Conservation (phyloP, 2,888 invertebrate genomes). For the Apodemia duryi region DNA sequence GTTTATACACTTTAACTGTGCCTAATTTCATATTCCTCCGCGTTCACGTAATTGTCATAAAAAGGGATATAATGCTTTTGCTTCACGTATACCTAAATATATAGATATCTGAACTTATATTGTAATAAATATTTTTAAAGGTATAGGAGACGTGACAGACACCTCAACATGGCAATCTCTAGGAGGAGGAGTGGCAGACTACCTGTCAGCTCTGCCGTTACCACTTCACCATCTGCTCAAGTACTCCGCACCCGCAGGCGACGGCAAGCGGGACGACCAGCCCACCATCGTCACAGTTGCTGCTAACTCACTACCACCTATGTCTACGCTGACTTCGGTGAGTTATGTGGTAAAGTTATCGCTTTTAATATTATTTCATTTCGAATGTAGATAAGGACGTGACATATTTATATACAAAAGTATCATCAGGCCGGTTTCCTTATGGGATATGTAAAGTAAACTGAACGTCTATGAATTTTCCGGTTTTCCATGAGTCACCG, state of each 20-base stretch:
- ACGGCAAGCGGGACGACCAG: slow-evolving; percentile 85
- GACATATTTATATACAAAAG: too few relatives aligned
- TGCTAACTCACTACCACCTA: slow-evolving; percentile 47
- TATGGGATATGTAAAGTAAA: too few relatives aligned
- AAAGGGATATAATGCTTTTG: too few relatives aligned
- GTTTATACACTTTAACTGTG: too few relatives aligned
- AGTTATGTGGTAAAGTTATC: slow-evolving; percentile 26
- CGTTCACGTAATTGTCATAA: too few relatives aligned
- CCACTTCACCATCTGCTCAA: slow-evolving; percentile 91
- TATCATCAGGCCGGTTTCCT: too few relatives aligned
- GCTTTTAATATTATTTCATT: not conserved
- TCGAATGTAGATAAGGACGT: not conserved
- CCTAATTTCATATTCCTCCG: too few relatives aligned
- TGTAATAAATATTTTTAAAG: slow-evolving; percentile 34
- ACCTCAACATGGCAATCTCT: slow-evolving; percentile 84
- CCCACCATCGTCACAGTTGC: slow-evolving; percentile 71
- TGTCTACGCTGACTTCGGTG: slow-evolving; percentile 49
- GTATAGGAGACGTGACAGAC: slow-evolving; percentile 70
- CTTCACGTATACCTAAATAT: too few relatives aligned
- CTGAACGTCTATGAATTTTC: too few relatives aligned
- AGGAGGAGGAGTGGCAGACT: slow-evolving; percentile 91
- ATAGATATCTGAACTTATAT: too few relatives aligned
- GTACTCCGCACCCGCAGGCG: slow-evolving; percentile 84
- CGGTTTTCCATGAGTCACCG: too few relatives aligned
- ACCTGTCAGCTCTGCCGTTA: slow-evolving; percentile 88